A percentile compares a stretch with the other conserved stretches of the same genome.
Conservation (phyloP, 2,113 vertebrate genomes). For the Arizona elegans region DNA sequence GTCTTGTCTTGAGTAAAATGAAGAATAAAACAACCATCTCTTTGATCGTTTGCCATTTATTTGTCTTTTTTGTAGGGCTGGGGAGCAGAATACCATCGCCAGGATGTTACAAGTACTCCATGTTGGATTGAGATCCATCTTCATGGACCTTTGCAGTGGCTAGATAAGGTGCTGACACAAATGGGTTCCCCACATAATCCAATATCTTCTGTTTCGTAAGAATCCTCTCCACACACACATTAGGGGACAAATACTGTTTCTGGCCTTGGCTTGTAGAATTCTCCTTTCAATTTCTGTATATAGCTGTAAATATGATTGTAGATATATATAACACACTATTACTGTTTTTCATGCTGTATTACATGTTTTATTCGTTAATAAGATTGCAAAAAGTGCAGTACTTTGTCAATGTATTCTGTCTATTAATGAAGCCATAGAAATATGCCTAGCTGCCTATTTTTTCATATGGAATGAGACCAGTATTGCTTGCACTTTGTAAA, state of each 20-base stretch:
- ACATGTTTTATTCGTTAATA: slow-evolving; percentile 63
- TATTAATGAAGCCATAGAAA: slow-evolving; percentile 25
- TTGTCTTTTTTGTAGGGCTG: slow-evolving; percentile 80
- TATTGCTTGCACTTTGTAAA: background rate
- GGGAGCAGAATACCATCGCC: slow-evolving; percentile 97
- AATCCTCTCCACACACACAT: slow-evolving; percentile 30
- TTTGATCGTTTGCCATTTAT: slow-evolving; percentile 39
- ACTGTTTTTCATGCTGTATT: slow-evolving; percentile 28
- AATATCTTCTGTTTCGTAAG: slow-evolving; percentile 95
- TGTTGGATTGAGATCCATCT: slow-evolving; percentile 99
- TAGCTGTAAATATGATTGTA: slow-evolving; percentile 59
- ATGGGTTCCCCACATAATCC: slow-evolving; percentile 98
- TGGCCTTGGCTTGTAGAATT: slow-evolving; percentile 64
- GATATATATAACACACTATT: slow-evolving; percentile 17
- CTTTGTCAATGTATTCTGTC: background rate
- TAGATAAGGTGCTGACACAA: slow-evolving; percentile 97
- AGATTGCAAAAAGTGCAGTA: slow-evolving; percentile 42
- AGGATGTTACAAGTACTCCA: slow-evolving; percentile 97
- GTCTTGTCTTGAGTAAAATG: background rate
- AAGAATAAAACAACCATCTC: background rate
- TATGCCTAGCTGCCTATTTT: slow-evolving; percentile 31
- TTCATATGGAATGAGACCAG: slow-evolving; percentile 36
- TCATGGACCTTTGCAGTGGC: slow-evolving; percentile 94
- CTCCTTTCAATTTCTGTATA: slow-evolving; percentile 56
- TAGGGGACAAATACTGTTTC: slow-evolving; percentile 60